Evolutionary conservation across 1,140 invertebrate genomes (phyloP), one percentile per base, ranked within the genome.

Genomic region (Holotrichia oblita): DNA sequence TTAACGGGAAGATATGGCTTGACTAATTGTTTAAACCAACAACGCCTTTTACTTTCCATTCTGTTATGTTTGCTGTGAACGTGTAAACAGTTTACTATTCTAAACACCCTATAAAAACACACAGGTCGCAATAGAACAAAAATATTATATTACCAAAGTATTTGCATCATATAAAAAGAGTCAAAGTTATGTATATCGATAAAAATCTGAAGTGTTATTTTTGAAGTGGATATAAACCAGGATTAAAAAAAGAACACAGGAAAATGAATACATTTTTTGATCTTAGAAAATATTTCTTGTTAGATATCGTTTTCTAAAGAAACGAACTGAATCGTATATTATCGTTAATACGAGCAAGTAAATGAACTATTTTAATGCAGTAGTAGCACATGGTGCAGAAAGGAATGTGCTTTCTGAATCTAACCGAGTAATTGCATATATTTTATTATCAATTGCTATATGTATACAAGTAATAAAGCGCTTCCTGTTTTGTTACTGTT

Each of bases 41-140:
- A 69, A 8, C 8, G 61, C 61, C 22, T 69, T 69, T 69, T 34
- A 69, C 61, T 69, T 69, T 69, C 61, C 20, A 22, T 69, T 17
- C 61, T 69, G 61, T 34, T 27, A 69, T 69, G 61, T 69, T 69
- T 69, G 27, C 61, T 22, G 27, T n/a, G 61, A 69, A 34, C 61
- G 61, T 69, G 61, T 34, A 69, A 69, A 69, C 27, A 69, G 22
- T 34, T 55, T 55, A 55, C 61, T 20, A 34, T 34, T 69, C 61
- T 69, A 69, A 69, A 69, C 14, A 69, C 61, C 61, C 61, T 34
- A 22, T 69, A 69, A 69, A 64, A 69, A 34, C 8, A 10, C 7
- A 24, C 61, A 69, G 22, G 20, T 69, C 27, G 61, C 12, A 24
- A 14, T 48, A 48, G 44, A 17, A 4, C 2, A 34, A 4, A 4